Base-by-base conservation (phyloP, 2,888 invertebrate genomes). In the Hypena proboscidalis region DNA sequence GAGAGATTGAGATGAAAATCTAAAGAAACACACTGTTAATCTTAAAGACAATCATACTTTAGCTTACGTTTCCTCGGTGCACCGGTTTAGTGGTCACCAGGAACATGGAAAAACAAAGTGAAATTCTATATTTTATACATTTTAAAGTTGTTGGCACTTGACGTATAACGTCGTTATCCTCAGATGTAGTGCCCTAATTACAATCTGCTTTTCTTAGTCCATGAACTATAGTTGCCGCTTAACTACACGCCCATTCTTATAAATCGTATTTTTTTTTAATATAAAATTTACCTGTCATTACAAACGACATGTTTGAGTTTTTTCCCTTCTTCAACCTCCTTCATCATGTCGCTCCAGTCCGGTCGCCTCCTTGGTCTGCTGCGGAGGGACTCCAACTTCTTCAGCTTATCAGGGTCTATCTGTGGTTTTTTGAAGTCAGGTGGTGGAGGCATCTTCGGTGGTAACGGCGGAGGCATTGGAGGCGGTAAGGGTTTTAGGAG, bases 261-360 rank as follows among this genome's bases (percentile, higher is more conserved):
- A 5, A 3, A 15, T 14, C 7, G n/a, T 22, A 32, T 11, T 17
- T 27, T 17, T 11, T 7, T 15, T 15, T 21, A 26, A 17, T 7
- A 19, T 9, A 5, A 3, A 59, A 66, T 53, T 70, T 62, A 58
- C 80, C 79, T 76, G 54, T 97, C 97, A 82, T 97, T 97, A 82
- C 96, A 96, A 66, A 95, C 93, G 31, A 97, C 96, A 73, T 97
- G 95, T 70, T 94, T 95, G 55, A 97, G 85, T 74, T 95, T 95
- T 69, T 82, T 94, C 32, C 96, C 96, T 55, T 93, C 90, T 76
- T 97, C 97, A n/a, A 97, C 95, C 80, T 97, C 97, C 80, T 97
- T 97, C 94, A 97, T 95, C 95, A 97, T 95, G 66, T 95, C 94
- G 8, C 94, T 95, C 97, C 97, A 97, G 77, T 97, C 97, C 0